A percentile compares a stretch with the other conserved stretches of the same genome.
Conservation (phyloP, 2,888 invertebrate species). For the Drosophila paramelanica region DNA sequence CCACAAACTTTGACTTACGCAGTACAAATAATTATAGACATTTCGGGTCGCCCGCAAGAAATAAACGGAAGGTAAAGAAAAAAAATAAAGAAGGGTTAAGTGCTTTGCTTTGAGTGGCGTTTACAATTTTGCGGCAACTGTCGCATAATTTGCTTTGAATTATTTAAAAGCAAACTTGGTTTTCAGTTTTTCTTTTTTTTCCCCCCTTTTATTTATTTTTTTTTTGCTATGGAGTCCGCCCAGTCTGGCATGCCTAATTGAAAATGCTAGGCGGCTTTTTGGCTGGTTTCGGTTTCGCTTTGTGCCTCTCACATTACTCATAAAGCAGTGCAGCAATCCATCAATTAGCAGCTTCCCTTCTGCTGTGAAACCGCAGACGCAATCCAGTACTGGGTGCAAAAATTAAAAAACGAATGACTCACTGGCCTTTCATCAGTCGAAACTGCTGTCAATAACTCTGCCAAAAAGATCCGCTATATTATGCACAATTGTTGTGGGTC, state of each 20-base stretch:
- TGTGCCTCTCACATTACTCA: conserved; percentile 56
- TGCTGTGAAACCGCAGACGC: conserved; percentile 38
- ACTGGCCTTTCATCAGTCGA: conserved; percentile 58
- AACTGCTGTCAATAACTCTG: conserved; percentile 73
- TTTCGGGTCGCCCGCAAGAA: conserved; percentile 42
- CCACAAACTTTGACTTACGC: conserved; percentile 74
- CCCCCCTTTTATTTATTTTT: background rate
- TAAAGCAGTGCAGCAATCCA: conserved; percentile 67
- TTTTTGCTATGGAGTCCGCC: conserved; percentile 5
- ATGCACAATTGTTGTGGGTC: conserved; percentile 51
- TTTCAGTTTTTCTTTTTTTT: conserved; percentile 1
- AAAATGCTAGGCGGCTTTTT: conserved; percentile 60
- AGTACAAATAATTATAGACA: conserved; percentile 79
- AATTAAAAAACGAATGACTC: conserved; percentile 56
- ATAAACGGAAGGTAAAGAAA: conserved; percentile 3
- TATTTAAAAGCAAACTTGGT: conserved; percentile 59
- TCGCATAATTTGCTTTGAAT: conserved; percentile 78
- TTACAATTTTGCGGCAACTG: conserved; percentile 70
- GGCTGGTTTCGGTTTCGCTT: conserved; percentile 13
- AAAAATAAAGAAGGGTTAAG: conserved; percentile 75
- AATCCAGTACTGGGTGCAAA: background rate
- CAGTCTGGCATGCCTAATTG: conserved; percentile 65
- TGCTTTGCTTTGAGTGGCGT: conserved; percentile 66
- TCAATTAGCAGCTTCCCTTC: conserved; percentile 69
- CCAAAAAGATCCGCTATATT: conserved; percentile 56